Evolutionary conservation across 1,140 invertebrate genomes (phyloP), one percentile per base, ranked within the genome.

Genomic region (Bombus fervidus): DNA sequence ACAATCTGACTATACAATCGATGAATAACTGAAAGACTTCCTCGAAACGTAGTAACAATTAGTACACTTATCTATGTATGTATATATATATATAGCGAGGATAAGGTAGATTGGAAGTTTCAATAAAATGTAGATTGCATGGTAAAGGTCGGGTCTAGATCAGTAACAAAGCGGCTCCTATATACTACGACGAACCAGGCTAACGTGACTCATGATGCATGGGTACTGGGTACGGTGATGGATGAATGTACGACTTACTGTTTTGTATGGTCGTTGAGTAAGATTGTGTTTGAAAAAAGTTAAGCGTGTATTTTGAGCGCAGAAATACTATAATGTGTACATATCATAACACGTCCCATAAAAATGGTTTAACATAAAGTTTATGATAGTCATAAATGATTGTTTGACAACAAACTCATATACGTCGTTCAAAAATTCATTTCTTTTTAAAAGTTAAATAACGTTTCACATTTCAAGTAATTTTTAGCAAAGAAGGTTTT

Each of bases 121-220:
- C n/a, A 13, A 76, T 31, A 57, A 68, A 41, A 78, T 78, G 22
- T 71, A 34, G 66, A 10, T 53, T 57, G 47, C 41, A 66, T 64
- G 41, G 75, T 57, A 66, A 89, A 76, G 47, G 69, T 74, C 71
- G 74, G 66, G 76, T 89, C 86, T 66, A 47, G 76, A n/a, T 41
- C n/a, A 37, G 28, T 59, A 74, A 79, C 18, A n/a, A 43, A 57
- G 53, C 28, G 68, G 59, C 69, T 83, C 28, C 80, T 77, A 72
- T 62, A 39, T 31, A 73, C n/a, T 28, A 73, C 41, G 47, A 22
- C 68, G 37, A 74, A 41, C 31, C 66, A 79, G 77, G 75, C 66
- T 80, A 53, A 83, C 76, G 64, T 83, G 79, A 79, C 18, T 86
- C 75, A 66, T 28, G 9, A 31, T 73, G 5, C 37, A 25, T 25